Evolutionary conservation across 1,140 invertebrate species (phyloP), one percentile per base, ranked within the genome.

Genomic region (Sitobion miscanthi): DNA sequence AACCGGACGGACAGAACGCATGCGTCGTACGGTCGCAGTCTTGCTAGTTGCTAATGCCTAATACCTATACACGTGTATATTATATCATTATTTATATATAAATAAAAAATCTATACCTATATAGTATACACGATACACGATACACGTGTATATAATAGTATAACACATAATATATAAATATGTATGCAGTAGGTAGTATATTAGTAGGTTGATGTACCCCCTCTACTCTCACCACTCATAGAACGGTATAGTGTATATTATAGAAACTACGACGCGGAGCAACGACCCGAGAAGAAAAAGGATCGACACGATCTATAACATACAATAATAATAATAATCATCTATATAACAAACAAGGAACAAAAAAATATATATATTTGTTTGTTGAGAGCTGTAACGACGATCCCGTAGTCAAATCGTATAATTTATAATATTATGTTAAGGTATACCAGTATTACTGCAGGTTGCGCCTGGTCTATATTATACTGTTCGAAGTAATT

Each of bases 261-360:
- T 69, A 69, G 62, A 69, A 69, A 69, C 62, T 69, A n/a, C 14
- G 30, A 69, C 62, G 30, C 14, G 30, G 62, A 69, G 62, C 62
- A 69, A 69, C 62, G 62, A 69, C 62, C 62, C 62, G 62, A 69
- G 62, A 69, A 69, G 62, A 69, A 69, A 69, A n/a, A 69, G 62
- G 30, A 69, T 69, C 30, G 62, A 69, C 30, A 69, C 62, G 62
- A n/a, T 69, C 62, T 69, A 69, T 69, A 69, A 69, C 30, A 69
- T 69, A 69, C 62, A 69, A 69, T 69, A 69, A 69, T 17, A 69
- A 62, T 62, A 62, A n/a, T 69, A n/a, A 69, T 69, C 25, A 62
- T 30, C 62, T 5, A n/a, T 69, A n/a, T 69, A 69, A 69, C 62
- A 69, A 69, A 69, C 62, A 30, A 69, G 30, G 30, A n/a, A n/a